phyloP scores from a whole-genome alignment of 2,888 invertebrate genomes.

The Minunthozetes semirufus region DNA sequence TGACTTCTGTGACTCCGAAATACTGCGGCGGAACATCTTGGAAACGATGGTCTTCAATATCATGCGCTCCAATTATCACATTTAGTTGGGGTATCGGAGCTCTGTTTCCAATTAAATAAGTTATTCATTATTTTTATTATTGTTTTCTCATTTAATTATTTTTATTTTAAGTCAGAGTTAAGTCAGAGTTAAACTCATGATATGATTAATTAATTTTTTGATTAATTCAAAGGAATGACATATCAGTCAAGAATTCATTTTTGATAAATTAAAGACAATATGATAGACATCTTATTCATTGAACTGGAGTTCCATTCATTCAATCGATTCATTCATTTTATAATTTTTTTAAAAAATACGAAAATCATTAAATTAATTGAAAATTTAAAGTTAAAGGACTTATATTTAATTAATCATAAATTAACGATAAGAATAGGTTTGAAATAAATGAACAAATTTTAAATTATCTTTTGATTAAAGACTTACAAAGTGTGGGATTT shows the following conservation, averaged over 20 bases:
- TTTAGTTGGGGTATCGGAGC: slow-evolving; percentile 65
- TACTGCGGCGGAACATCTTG: slow-evolving; percentile 60
- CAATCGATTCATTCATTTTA: neutral
- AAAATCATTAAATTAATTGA: too few species aligned
- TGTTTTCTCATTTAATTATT: neutral
- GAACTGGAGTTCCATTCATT: too few species aligned
- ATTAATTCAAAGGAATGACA: neutral
- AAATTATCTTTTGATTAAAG: neutral
- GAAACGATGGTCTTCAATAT: slow-evolving; percentile 64
- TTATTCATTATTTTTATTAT: slow-evolving; percentile 12
- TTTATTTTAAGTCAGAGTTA: neutral
- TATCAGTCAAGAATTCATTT: too few species aligned
- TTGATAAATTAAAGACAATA: too few species aligned
- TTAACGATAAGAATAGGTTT: neutral
- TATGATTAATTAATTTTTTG: neutral
- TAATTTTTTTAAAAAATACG: neutral
- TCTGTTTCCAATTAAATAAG: slow-evolving; percentile 48
- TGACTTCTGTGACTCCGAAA: slow-evolving; percentile 63
- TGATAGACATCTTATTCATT: too few species aligned
- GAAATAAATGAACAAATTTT: neutral
- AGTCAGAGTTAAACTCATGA: neutral
- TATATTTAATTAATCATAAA: neutral
- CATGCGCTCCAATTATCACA: slow-evolving; percentile 71
- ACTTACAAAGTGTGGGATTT: too few species aligned
- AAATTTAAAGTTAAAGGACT: neutral